These are phyloP conservation scores for Eulacestoma nigropectus DNA, from an alignment of 2,113 vertebrate species.

Conservation along the genomic window DNA sequence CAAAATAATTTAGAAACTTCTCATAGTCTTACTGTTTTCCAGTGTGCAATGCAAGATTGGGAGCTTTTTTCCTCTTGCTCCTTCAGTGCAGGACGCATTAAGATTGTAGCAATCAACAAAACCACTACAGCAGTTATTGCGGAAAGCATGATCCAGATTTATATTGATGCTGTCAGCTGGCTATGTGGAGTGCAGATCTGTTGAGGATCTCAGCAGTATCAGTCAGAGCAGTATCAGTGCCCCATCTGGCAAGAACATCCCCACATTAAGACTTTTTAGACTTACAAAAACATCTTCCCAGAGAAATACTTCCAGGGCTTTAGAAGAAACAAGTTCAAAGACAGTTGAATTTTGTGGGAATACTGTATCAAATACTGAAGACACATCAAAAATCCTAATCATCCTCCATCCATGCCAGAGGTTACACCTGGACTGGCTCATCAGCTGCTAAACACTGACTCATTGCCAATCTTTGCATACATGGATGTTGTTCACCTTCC, in stretches of 20 bases:
- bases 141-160: not conserved
- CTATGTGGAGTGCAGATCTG: not conserved
- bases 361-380: not conserved
- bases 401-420: not conserved
- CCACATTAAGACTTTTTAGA: not conserved
- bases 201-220: not conserved
- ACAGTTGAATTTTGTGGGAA: not conserved
- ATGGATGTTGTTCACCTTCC: not conserved
- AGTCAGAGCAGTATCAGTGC: not conserved
- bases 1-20: not conserved
- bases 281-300: not conserved
- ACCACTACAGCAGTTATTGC: not conserved
- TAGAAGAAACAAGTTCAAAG: not conserved
- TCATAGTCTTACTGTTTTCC: not conserved
- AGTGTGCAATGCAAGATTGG: not conserved
- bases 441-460: not conserved
- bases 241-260: not conserved
- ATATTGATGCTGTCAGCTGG: not conserved
- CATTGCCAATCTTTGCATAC: not conserved
- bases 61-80: not conserved
- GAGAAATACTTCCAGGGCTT: not conserved
- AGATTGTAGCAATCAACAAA: not conserved
- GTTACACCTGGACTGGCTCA: not conserved
- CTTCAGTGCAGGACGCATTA: not conserved
- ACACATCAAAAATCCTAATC: not conserved